Evolutionary conservation across 2,113 vertebrate genomes (phyloP).

Genomic region (mouse (Mus musculus)): DNA sequence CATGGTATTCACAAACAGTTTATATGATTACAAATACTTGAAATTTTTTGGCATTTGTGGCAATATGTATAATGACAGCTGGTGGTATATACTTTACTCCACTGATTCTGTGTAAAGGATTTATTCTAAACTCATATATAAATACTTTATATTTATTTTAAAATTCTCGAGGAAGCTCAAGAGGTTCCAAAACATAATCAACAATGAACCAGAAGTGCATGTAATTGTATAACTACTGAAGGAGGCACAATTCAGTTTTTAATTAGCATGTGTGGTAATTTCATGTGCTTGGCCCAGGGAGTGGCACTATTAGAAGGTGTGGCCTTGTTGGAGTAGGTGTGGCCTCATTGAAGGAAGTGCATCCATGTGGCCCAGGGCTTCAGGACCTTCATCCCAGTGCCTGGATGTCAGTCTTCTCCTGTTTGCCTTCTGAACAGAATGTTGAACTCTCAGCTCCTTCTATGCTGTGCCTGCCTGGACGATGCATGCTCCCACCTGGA

Average conservation of each 20-base stretch:
- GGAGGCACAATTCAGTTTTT: neutral
- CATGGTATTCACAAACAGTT: neutral
- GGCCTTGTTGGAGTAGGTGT: too few species aligned
- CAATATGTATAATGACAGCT: neutral
- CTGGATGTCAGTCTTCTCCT: too few species aligned
- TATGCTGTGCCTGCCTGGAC: too few species aligned
- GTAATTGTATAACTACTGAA: neutral
- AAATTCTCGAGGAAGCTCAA: neutral
- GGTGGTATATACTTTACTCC: neutral
- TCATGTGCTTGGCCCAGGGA: too few species aligned
- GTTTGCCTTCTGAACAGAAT: too few species aligned
- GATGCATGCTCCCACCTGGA: too few species aligned
- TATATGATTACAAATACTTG: neutral
- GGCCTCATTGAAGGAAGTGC: too few species aligned
- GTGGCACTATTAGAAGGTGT: too few species aligned
- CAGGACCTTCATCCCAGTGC: too few species aligned
- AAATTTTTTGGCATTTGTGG: neutral
- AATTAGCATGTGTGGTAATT: neutral
- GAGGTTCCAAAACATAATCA: neutral
- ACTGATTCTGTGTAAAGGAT: neutral
- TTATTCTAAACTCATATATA: slow-evolving; percentile 29
- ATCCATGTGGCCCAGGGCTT: too few species aligned
- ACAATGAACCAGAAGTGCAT: neutral
- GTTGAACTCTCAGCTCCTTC: too few species aligned
- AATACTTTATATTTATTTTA: neutral